Evolutionary conservation across 2,797 vertebrate genomes (phyloP), one percentile per base, ranked within the genome.

Genomic region (Sciurus carolinensis): DNA sequence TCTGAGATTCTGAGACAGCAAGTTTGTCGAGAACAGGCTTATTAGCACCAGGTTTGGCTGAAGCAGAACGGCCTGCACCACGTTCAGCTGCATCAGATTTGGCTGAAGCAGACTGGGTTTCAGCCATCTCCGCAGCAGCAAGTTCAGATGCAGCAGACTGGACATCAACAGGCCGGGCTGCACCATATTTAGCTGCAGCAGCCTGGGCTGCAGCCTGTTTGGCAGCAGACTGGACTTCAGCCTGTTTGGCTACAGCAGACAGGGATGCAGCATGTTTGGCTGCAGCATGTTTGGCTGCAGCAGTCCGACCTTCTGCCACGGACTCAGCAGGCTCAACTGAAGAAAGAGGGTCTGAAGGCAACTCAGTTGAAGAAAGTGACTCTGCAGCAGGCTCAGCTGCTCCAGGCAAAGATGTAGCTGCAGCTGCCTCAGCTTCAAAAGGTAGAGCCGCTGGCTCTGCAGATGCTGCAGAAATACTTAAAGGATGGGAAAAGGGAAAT

Each of bases 111-210:
- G 50, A 3, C 1, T 86, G 47, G 17, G 13, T 14, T 52, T 33
- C 64, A 67, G 30, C 6, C 5, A 33, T 6, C 6, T 62, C 14
- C 0, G n/a, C 28, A 11, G 24, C 93, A 3, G 67, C 44, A 12
- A 73, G 73, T 30, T 90, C 20, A 10, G 5, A 5, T 14, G 33
- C 42, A 30, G 44, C 9, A 30, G 44, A 0, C 1, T 7, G 5
- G 0, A 1, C 3, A 26, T 2, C n/a, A 22, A 7, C 5, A 44
- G 28, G 0, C 0, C 22, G 13, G 33, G 18, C 3, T 88, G 79
- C 67, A 22, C 6, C 17, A 15, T 24, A 50, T 6, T 71, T 39
- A 15, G 24, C 6, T 14, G 22, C n/a, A 18, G 52, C 0, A 76
- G 39, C 9, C 3, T 44, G 30, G 8, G 12, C 7, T 24, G 42